A percentile compares a stretch with the other conserved stretches of the same genome.
These are phyloP conservation scores for Drosophila sordidula DNA, from an alignment of 2,888 invertebrate genomes.

Conservation along the genomic window DNA sequence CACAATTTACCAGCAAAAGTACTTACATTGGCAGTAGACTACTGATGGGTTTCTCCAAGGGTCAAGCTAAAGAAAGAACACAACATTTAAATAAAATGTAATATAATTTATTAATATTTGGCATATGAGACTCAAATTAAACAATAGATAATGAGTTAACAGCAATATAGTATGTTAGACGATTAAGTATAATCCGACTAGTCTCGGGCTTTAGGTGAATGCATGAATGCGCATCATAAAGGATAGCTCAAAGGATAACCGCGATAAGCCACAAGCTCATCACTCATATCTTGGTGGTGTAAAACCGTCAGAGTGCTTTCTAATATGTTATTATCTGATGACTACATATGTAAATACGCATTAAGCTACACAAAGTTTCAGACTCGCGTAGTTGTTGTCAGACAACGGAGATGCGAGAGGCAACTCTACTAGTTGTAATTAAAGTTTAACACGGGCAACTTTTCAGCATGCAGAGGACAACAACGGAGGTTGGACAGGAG, in stretches of 20 bases:
- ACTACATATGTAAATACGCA: constrained; percentile 77
- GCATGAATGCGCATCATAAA: neutral
- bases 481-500: neutral
- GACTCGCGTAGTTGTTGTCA: constrained; percentile 47
- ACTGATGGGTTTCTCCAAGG: no score
- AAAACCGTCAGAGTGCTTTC: constrained; percentile 18
- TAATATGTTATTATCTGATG: constrained; percentile 74
- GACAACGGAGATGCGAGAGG: constrained; percentile 20
- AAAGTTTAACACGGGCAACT: constrained; percentile 74
- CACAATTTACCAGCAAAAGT: no score
- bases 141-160: neutral
- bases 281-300: constrained; percentile 23
- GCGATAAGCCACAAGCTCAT: constrained; percentile 18
- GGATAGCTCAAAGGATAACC: constrained; percentile 6
- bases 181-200: neutral
- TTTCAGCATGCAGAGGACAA: constrained; percentile 58
- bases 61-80: no score
- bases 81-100: no score
- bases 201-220: neutral
- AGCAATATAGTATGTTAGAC: neutral
- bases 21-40: no score
- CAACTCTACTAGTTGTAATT: constrained; percentile 65
- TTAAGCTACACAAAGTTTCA: constrained; percentile 49
- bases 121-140: neutral
- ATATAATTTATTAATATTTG: no score